These are phyloP conservation scores for Archilochus colubris DNA, from an alignment of 2,113 vertebrate species.

Conservation along the genomic window DNA sequence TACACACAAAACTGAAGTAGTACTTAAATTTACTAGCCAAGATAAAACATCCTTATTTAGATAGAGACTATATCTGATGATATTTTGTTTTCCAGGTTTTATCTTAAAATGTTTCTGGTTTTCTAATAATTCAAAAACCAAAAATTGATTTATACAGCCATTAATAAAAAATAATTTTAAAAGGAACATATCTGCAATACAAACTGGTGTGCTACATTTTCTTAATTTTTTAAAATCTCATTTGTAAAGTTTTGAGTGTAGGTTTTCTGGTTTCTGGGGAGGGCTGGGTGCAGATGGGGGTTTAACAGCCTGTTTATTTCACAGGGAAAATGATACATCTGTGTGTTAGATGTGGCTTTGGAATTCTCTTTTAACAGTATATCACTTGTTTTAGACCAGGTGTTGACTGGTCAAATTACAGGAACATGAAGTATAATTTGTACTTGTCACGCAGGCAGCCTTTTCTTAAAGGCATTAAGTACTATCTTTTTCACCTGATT, in stretches of 20 bases:
- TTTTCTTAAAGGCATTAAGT: conserved; percentile 39
- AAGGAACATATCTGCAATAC: not conserved
- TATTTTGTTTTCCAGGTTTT: conserved; percentile 45
- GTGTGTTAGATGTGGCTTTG: conserved; percentile 43
- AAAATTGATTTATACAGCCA: not conserved
- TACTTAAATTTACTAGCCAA: conserved; percentile 31
- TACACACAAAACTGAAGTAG: conserved; percentile 35
- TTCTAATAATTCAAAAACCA: conserved; percentile 6
- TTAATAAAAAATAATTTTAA: not conserved
- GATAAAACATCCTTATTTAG: conserved; percentile 26
- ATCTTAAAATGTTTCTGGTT: conserved; percentile 19
- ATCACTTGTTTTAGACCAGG: conserved; percentile 59
- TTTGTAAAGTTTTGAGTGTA: conserved; percentile 3
- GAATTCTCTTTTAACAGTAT: conserved; percentile 53
- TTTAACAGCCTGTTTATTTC: conserved; percentile 64
- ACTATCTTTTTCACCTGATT: conserved; percentile 52
- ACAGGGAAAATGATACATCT: conserved; percentile 5
- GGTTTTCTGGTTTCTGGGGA: conserved; percentile 23
- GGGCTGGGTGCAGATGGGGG: not conserved
- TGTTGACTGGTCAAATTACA: conserved; percentile 63
- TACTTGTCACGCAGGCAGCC: conserved; percentile 51
- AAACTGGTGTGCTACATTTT: not conserved
- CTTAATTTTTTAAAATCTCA: not conserved
- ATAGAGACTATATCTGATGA: not conserved
- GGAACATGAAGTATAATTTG: conserved; percentile 54